Conservation (phyloP, 1,140 invertebrate genomes). For the Penaeus indicus region DNA sequence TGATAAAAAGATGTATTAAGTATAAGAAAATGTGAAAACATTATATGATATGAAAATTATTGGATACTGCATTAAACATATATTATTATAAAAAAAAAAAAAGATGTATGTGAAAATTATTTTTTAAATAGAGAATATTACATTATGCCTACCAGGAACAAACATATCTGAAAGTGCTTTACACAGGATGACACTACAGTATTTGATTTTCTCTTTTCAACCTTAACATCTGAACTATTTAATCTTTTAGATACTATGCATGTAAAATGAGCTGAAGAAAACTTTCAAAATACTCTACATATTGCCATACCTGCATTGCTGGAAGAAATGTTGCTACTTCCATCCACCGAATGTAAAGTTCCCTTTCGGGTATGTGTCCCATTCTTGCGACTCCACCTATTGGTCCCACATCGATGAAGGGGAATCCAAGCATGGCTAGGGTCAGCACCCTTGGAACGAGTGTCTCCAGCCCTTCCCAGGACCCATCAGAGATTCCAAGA, state of each 20-base stretch:
- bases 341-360: conserved; percentile 95
- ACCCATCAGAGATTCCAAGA: conserved; percentile 51
- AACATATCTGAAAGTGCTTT: no score
- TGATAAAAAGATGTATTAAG: neutral
- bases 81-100: no score
- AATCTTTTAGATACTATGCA: neutral
- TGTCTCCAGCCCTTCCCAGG: conserved; percentile 58
- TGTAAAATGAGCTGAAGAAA: no score
- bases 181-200: no score
- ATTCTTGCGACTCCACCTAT: conserved; percentile 52
- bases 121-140: no score
- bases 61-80: no score
- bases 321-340: conserved; percentile 93
- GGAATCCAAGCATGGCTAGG: conserved; percentile 53
- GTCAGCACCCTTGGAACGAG: conserved; percentile 54
- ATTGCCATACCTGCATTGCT: conserved; percentile 79
- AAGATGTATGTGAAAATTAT: no score
- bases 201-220: no score
- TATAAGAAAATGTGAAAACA: neutral
- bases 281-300: neutral
- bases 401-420: conserved; percentile 54
- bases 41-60: no score
- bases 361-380: conserved; percentile 79
- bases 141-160: no score
- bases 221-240: no score